phyloP scores from a whole-genome alignment of 2,888 invertebrate species.

The Rhaphigaster nebulosa region DNA sequence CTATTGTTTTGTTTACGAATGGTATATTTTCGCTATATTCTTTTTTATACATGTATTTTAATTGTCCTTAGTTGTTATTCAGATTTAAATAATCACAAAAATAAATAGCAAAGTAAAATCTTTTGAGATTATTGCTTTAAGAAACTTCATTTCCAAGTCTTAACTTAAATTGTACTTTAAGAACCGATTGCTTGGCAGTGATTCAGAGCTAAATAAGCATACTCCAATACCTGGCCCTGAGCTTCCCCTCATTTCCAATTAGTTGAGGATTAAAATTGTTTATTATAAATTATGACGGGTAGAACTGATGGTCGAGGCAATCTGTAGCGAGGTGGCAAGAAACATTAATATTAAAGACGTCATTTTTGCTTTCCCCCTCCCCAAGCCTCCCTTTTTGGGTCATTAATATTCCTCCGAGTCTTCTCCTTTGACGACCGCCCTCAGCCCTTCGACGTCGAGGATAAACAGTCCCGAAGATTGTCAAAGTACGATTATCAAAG shows the following conservation, averaged over 20 bases:
- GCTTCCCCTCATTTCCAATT: constrained; percentile 56
- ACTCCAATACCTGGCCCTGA: constrained; percentile 7
- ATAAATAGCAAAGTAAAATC: too few relatives aligned
- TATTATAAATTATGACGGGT: constrained; percentile 61
- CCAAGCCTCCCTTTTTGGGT: not conserved
- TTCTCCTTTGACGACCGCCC: constrained; percentile 21
- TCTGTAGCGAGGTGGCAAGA: constrained; percentile 43
- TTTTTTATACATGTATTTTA: too few relatives aligned
- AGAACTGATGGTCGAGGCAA: constrained; percentile 22
- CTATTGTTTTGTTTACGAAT: too few relatives aligned
- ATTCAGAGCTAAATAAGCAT: not conserved
- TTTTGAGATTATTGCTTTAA: not conserved
- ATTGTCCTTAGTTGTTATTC: too few relatives aligned
- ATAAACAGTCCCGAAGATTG: constrained; percentile 58
- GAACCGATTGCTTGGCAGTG: not conserved
- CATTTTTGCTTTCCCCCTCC: constrained; percentile 58
- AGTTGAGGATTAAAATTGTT: constrained; percentile 62
- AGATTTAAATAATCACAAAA: too few relatives aligned
- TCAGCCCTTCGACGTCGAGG: not conserved
- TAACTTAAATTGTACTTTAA: not conserved
- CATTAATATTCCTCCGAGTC: constrained; percentile 52
- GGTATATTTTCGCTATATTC: too few relatives aligned
- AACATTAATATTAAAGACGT: constrained; percentile 63
- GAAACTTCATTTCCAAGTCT: not conserved
- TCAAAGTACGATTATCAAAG: constrained; percentile 56